phyloP scores from a whole-genome alignment of 2,113 vertebrate species.

The Crotalus helleri region DNA sequence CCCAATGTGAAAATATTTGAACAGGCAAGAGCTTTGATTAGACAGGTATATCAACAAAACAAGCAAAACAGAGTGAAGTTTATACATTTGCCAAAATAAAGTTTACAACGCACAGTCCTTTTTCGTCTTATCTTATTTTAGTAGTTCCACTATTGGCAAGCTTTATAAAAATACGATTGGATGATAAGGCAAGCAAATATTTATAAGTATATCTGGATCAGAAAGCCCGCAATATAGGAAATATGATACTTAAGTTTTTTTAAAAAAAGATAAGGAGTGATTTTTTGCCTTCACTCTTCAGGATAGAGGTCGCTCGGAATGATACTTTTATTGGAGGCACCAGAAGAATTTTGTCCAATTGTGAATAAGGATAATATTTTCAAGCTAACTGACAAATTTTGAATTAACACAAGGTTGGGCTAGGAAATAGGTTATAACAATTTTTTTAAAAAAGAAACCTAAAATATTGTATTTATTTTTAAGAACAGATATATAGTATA shows the following conservation, averaged over 20 bases:
- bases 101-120: slow-evolving; percentile 39
- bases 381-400: not conserved
- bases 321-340: not conserved
- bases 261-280: not conserved
- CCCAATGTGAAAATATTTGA: slow-evolving; percentile 36
- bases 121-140: slow-evolving; percentile 43
- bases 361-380: not conserved
- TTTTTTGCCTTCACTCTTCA: not conserved
- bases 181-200: slow-evolving; percentile 5
- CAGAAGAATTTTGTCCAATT: not conserved
- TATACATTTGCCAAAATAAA: slow-evolving; percentile 37
- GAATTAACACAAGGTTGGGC: not conserved
- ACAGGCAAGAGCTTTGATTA: slow-evolving; percentile 42
- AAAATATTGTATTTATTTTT: not conserved
- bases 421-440: not conserved
- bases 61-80: slow-evolving; percentile 37
- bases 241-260: not conserved
- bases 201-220: not conserved
- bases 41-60: slow-evolving; percentile 1
- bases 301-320: not conserved
- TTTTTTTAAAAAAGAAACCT: not conserved
- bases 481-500: not conserved
- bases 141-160: not conserved
- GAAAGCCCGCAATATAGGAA: not conserved
- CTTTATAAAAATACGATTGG: not conserved